Evolutionary conservation across 2,797 vertebrate species (phyloP), one percentile per base, ranked within the genome.

Genomic region (Phaenicophaeus curvirostris): DNA sequence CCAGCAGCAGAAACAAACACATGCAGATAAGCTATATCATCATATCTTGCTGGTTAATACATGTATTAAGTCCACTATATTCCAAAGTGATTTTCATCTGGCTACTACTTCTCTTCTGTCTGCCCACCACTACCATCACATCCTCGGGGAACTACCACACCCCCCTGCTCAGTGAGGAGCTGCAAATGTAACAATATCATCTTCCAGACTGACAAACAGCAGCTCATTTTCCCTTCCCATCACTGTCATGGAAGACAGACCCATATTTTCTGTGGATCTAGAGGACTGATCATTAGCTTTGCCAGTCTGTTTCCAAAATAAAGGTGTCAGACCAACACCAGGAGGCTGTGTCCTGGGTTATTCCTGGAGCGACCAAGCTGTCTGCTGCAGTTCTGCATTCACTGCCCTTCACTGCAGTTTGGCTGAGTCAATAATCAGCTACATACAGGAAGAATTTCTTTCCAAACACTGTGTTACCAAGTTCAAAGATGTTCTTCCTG

Each of bases 241-340:
- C 0, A 0, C 50, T 69, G 50, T 19, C 20, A 15, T 24, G 23
- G 33, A 41, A 42, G n/a, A 35, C 23, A 75, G 75, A 15, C 1
- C 6, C 13, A 0, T 3, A 2, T 13, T 58, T 54, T 10, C 44
- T n/a, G 53, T 33, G 33, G 9, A 8, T 61, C 12, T 10, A 5
- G 19, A 20, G 19, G 37, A 41, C 1, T 57, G 18, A 28, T 18
- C 17, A 8, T 12, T 8, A 28, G 24, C 35, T 90, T 30, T 85
- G 46, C 51, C 15, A 7, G 33, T 13, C 53, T 25, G 31, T 9
- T 12, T 39, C 7, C 14, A 59, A 57, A 61, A 42, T 3, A 3
- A 61, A 58, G 18, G 15, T 51, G 62, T 84, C 50, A 25, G 62
- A 37, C 7, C 39, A 37, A 46, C 25, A 23, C 20, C 46, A 48